Evolutionary conservation across 2,888 invertebrate genomes (phyloP).

Genomic region (Harpalus rufipes): DNA sequence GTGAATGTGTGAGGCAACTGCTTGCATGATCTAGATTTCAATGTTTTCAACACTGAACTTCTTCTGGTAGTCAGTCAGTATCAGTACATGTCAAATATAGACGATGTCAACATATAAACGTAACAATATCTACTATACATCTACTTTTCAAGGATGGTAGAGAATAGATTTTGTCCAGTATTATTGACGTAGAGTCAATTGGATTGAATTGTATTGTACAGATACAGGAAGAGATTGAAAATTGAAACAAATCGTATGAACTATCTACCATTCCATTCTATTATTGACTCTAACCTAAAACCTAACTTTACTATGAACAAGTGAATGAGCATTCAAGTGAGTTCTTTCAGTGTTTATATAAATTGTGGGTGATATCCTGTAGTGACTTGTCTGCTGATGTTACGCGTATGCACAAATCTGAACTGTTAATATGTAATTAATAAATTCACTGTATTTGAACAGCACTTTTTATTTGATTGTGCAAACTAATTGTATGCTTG

Average conservation of each 20-base stretch:
- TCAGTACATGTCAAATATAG: constrained; percentile 55
- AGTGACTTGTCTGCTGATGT: constrained; percentile 64
- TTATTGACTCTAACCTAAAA: constrained; percentile 33
- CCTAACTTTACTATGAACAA: constrained; percentile 37
- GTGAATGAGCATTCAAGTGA: constrained; percentile 46
- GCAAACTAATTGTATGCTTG: constrained; percentile 29
- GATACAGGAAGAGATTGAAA: constrained; percentile 10
- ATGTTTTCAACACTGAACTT: constrained; percentile 64
- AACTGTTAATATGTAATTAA: constrained; percentile 67
- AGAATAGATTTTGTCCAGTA: constrained; percentile 44
- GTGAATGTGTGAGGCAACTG: constrained; percentile 41
- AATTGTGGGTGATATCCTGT: constrained; percentile 60
- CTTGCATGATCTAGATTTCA: constrained; percentile 61
- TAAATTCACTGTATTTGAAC: constrained; percentile 62
- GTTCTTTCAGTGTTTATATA: constrained; percentile 65
- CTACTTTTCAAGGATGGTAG: constrained; percentile 20
- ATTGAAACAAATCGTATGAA: neutral
- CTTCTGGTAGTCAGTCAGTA: constrained; percentile 58
- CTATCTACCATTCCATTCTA: constrained; percentile 42
- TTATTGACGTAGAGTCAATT: constrained; percentile 40
- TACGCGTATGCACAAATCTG: constrained; percentile 65
- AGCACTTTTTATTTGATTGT: constrained; percentile 59
- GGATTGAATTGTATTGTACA: constrained; percentile 31
- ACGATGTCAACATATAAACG: constrained; percentile 51
- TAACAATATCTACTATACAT: constrained; percentile 51